phyloP scores from a whole-genome alignment of 2,888 invertebrate species.

The Theristus sp. region DNA sequence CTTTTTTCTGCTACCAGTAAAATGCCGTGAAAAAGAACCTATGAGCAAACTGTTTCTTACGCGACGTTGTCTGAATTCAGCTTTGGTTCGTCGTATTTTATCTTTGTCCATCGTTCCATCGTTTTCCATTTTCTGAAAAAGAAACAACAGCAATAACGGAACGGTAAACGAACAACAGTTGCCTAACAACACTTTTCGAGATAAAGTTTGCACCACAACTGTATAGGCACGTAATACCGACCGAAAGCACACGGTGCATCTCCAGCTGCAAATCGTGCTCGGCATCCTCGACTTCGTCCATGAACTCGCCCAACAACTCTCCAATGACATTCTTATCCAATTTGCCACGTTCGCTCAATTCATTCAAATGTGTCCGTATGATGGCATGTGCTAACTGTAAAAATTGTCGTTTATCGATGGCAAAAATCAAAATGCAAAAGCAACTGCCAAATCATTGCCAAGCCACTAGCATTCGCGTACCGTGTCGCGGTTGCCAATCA shows the following conservation, averaged over 20 bases:
- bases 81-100: background rate
- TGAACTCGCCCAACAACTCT: background rate
- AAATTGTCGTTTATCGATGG: background rate
- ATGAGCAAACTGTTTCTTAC: background rate
- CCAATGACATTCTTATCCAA: background rate
- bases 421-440: background rate
- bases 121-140: background rate
- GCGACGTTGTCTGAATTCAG: background rate
- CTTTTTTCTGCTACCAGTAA: background rate
- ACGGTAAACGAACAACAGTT: too few relatives aligned
- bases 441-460: too few relatives aligned
- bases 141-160: too few relatives aligned
- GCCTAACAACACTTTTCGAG: too few relatives aligned
- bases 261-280: background rate
- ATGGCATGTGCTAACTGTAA: background rate
- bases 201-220: too few relatives aligned
- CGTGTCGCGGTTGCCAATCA: background rate
- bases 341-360: background rate
- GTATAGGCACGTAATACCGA: too few relatives aligned
- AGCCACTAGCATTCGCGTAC: too few relatives aligned
- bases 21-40: background rate
- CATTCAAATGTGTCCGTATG: background rate
- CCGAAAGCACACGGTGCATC: background rate
- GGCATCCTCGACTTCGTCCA: background rate
- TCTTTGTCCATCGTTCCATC: background rate